Conservation (phyloP, 2,797 vertebrate genomes). For the Chloroceryle amazona region DNA sequence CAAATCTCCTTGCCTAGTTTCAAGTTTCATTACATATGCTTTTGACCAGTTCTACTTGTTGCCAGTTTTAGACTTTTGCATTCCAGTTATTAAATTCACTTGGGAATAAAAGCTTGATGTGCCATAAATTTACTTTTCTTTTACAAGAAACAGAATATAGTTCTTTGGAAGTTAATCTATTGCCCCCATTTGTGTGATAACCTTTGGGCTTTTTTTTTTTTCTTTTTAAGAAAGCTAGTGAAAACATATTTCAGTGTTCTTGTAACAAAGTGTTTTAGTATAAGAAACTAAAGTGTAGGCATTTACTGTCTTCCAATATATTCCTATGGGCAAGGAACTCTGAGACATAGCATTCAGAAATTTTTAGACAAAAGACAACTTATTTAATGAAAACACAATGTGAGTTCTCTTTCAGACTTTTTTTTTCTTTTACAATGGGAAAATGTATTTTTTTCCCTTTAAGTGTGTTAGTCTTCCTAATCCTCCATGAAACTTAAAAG, state of each 20-base stretch:
- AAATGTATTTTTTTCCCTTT: slow-evolving; percentile 71
- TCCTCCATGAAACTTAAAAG: slow-evolving; percentile 78
- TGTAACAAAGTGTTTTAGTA: slow-evolving; percentile 18
- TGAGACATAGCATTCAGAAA: slow-evolving; percentile 33
- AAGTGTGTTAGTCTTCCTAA: slow-evolving; percentile 72
- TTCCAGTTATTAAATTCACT: slow-evolving; percentile 58
- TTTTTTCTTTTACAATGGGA: slow-evolving; percentile 20
- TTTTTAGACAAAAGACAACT: slow-evolving; percentile 43
- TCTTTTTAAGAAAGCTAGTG: slow-evolving; percentile 50
- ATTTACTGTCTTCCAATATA: slow-evolving; percentile 69
- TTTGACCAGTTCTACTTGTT: slow-evolving; percentile 55
- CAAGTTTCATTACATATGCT: slow-evolving; percentile 56
- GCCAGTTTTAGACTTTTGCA: slow-evolving; percentile 52
- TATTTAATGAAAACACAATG: slow-evolving; percentile 46
- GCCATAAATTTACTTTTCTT: slow-evolving; percentile 68
- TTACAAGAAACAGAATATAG: slow-evolving; percentile 65
- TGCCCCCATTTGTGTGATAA: slow-evolving; percentile 74
- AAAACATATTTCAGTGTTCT: slow-evolving; percentile 60
- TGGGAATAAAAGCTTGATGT: slow-evolving; percentile 62
- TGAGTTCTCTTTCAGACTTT: slow-evolving; percentile 43
- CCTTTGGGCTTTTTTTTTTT: slow-evolving; percentile 42
- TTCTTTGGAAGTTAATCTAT: slow-evolving; percentile 72
- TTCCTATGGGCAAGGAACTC: slow-evolving; percentile 11
- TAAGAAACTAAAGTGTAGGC: slow-evolving; percentile 32
- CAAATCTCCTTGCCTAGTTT: slow-evolving; percentile 58